Conservation (phyloP, 2,113 vertebrate genomes). For the Equus quagga region DNA sequence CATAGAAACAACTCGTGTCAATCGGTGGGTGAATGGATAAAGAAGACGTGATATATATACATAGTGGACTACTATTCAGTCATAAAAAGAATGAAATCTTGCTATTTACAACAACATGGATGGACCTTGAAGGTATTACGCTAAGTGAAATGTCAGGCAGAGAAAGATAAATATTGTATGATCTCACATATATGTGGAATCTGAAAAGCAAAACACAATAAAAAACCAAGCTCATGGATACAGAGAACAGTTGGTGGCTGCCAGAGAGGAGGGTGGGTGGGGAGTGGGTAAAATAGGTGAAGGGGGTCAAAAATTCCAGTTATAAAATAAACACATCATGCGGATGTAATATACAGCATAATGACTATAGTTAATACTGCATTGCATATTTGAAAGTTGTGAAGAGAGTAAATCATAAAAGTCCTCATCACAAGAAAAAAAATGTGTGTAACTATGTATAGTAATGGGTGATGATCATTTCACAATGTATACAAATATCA, state of each 20-base stretch:
- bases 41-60: neutral
- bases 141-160: neutral
- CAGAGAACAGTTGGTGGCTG: neutral
- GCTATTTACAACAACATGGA: neutral
- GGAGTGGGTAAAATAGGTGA: neutral
- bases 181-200: neutral
- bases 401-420: neutral
- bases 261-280: neutral
- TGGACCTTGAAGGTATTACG: neutral
- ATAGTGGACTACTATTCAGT: neutral
- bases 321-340: neutral
- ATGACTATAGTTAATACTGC: neutral
- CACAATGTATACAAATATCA: neutral
- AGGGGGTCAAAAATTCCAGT: neutral
- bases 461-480: neutral
- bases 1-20: neutral
- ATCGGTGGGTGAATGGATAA: neutral
- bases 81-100: neutral
- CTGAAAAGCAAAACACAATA: neutral
- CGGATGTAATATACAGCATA: neutral
- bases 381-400: neutral
- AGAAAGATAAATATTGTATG: neutral
- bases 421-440: neutral
- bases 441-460: neutral
- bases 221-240: neutral